Evolutionary conservation across 2,888 invertebrate species (phyloP), one percentile per base, ranked within the genome.

Genomic region (Chaetogeoica ovagalla): DNA sequence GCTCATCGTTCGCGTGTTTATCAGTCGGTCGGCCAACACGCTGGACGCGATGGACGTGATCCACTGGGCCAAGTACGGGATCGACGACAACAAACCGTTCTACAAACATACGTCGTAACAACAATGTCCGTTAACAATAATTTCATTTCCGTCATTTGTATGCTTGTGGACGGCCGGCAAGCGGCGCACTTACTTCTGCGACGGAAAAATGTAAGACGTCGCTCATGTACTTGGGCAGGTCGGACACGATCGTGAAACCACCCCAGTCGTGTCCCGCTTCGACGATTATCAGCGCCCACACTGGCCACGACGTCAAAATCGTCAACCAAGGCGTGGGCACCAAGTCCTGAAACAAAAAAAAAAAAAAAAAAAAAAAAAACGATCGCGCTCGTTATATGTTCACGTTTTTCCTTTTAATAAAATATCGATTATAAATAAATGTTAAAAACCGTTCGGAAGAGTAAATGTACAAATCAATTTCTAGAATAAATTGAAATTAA

Each of bases 281-380:
- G 21, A 82, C 84, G 9, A 84, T 83, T 17, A 84, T 83, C 52
- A 85, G 71, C 0, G 92, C 86, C 85, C 85, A 86, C 21, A 87
- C 85, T 7, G 87, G 86, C 30, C 84, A 76, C 8, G 86, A 86
- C n/a, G 82, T 91, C 21, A 92, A 86, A 73, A 94, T 92, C 0
- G 88, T 88, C 84, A 88, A 89, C 93, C 93, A 94, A 0, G 93
- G 93, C 48, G 91, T 91, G 0, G 90, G 88, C 0, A 90, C 89
- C 9, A 90, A 87, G 82, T 88, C 88, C 83, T 88, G 88, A 7
- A 9, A 7, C 83, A 87, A 82, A 4, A 30, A 30, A 30, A 30
- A 30, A 30, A 30, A 2, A 30, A n/a, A n/a, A n/a, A n/a, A n/a
- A n/a, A n/a, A n/a, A n/a, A n/a, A n/a, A n/a, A n/a, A n/a, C n/a